A percentile compares a stretch with the other conserved stretches of the same genome.
These are phyloP conservation scores for Triplophysa bombifrons DNA, from an alignment of 2,797 vertebrate species.

Conservation along the genomic window DNA sequence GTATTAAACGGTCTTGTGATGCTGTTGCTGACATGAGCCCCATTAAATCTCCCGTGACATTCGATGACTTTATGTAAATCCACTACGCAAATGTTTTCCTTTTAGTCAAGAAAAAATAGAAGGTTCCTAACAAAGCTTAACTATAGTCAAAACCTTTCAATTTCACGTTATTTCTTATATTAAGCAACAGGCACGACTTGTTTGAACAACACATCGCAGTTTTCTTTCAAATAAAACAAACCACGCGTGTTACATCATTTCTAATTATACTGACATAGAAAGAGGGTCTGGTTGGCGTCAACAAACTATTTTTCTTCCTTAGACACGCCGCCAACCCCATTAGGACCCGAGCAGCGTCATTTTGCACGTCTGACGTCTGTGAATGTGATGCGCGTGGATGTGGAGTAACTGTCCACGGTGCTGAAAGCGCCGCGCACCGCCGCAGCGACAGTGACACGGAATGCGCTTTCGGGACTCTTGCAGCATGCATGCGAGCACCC, in stretches of 20 bases:
- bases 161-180: neutral
- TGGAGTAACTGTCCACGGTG: constrained; percentile 61
- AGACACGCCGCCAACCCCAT: neutral
- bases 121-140: neutral
- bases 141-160: neutral
- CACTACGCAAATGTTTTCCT: neutral
- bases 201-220: neutral
- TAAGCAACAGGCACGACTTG: neutral
- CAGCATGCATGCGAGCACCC: constrained; percentile 18
- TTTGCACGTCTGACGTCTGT: constrained; percentile 77
- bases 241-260: neutral
- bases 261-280: neutral
- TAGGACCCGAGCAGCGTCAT: constrained; percentile 58
- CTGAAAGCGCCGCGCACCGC: constrained; percentile 56
- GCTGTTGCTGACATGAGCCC: neutral
- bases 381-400: constrained; percentile 54
- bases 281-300: neutral
- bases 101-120: neutral
- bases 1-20: no score
- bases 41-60: neutral
- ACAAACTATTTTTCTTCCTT: neutral
- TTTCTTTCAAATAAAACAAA: neutral
- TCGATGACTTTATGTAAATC: neutral
- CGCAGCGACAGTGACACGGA: constrained; percentile 43
- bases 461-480: constrained; percentile 48